A percentile compares a stretch with the other conserved stretches of the same genome.
Conservation (phyloP, 2,888 invertebrate genomes). For the Syritta pipiens region DNA sequence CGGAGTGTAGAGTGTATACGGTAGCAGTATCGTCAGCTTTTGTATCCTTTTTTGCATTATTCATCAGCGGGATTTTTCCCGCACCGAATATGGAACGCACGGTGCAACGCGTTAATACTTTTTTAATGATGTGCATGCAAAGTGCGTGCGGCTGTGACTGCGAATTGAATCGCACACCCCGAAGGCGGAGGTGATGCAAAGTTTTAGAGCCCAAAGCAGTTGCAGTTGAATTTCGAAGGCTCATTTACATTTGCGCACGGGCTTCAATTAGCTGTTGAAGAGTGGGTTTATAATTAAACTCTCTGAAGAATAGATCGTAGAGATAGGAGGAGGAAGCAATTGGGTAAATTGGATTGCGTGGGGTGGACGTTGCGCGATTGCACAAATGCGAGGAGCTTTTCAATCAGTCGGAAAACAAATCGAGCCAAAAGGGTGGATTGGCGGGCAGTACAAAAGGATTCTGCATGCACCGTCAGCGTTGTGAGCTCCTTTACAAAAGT, state of each 20-base stretch:
- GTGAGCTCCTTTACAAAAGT: too few species aligned
- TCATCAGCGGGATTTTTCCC: slow-evolving; percentile 4
- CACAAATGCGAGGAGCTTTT: too few species aligned
- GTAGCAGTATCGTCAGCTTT: background rate
- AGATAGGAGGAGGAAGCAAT: too few species aligned
- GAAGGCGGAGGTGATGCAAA: too few species aligned
- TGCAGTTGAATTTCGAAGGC: background rate
- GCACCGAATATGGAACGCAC: background rate
- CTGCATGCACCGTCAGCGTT: too few species aligned
- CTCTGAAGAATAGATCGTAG: too few species aligned
- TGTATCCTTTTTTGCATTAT: slow-evolving; percentile 14
- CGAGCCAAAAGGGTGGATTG: too few species aligned
- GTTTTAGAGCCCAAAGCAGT: background rate
- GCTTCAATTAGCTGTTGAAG: background rate
- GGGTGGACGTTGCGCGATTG: too few species aligned
- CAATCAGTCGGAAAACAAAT: too few species aligned
- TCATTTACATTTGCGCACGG: background rate
- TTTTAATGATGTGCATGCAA: slow-evolving; percentile 3
- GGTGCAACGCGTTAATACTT: background rate
- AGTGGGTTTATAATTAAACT: background rate
- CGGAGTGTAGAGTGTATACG: background rate
- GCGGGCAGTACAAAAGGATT: too few species aligned
- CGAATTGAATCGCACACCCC: background rate
- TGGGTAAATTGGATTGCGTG: background rate
- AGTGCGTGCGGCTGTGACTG: background rate